Base-by-base conservation (phyloP, 2,113 vertebrate genomes). In the Austrofundulus limnaeus region DNA sequence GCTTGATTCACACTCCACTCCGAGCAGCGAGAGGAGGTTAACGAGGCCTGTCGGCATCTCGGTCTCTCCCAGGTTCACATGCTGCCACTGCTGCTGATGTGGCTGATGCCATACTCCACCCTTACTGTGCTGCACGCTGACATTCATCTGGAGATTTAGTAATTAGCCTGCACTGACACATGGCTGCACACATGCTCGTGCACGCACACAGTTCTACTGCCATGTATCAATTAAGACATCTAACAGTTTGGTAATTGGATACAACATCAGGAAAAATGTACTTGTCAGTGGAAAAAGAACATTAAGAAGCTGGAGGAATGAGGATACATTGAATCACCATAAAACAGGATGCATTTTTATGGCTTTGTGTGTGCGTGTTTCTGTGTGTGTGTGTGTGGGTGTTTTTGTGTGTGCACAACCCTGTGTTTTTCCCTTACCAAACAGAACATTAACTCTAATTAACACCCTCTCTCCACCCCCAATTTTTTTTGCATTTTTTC, bases 141-240 rank as follows among this genome's bases (percentile, higher is more conserved):
- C 83, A 86, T 81, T 75, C 84, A 82, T 86, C 81, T 86, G 77
- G 78, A 84, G 78, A 60, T 77, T 86, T 79, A 51, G 63, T 89
- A 90, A 90, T 90, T 90, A 90, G 76, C 78, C 70, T 67, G n/a
- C 23, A 19, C 57, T 60, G 28, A 66, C 77, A 70, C 80, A 42
- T 51, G 52, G 5, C 45, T 14, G 12, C 49, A 61, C 57, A 70
- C 60, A 64, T 41, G 75, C 82, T 78, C 60, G 41, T 50, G 23
- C 49, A 65, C 57, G 61, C 66, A 58, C 67, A 72, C 48, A 82
- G 4, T 63, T 68, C 37, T 23, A 23, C 50, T 48, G 31, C 84
- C 59, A 77, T 79, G 70, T 83, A 90, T 90, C 88, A 87, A 88
- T 91, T 83, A 88, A 75, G 54, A 61, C 75, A 85, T 75, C 63